These are phyloP conservation scores for Leptopilina clavipes DNA, from an alignment of 1,140 invertebrate species.

Conservation along the genomic window DNA sequence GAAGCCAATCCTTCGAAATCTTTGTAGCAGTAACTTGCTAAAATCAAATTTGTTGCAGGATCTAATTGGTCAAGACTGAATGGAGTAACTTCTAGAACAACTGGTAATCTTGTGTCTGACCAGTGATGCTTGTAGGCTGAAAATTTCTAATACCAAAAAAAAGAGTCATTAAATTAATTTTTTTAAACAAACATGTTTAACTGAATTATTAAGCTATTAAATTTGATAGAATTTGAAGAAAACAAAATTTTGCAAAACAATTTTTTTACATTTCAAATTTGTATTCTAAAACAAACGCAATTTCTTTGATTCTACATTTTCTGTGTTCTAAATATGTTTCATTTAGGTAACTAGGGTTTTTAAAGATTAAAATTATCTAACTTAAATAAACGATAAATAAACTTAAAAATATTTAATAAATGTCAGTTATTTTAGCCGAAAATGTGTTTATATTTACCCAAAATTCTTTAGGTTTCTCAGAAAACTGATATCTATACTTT, in stretches of 20 bases:
- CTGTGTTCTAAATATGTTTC: too few relatives aligned
- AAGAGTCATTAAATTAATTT: constrained; percentile 38
- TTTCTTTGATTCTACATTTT: too few relatives aligned
- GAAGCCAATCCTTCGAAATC: constrained; percentile 89
- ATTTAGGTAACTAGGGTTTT: too few relatives aligned
- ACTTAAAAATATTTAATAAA: too few relatives aligned
- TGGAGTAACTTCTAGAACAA: constrained; percentile 91
- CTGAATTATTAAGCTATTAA: too few relatives aligned
- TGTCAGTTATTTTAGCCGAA: too few relatives aligned
- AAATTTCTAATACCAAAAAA: constrained; percentile 82
- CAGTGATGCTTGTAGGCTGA: constrained; percentile 96
- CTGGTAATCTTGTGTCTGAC: constrained; percentile 91
- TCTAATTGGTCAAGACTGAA: constrained; percentile 94
- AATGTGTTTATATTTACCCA: constrained; percentile 77
- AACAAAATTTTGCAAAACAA: too few relatives aligned
- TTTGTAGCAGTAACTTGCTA: constrained; percentile 94
- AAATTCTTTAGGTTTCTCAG: constrained; percentile 85
- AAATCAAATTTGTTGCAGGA: constrained; percentile 84
- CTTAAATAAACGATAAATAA: too few relatives aligned
- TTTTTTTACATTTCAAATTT: too few relatives aligned
- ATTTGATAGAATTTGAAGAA: too few relatives aligned
- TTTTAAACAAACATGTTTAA: not conserved
- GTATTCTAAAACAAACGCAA: too few relatives aligned
- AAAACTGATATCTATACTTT: constrained; percentile 85
- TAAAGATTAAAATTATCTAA: too few relatives aligned